phyloP scores from a whole-genome alignment of 1,140 invertebrate species.

The Apocrypta bakeri region DNA sequence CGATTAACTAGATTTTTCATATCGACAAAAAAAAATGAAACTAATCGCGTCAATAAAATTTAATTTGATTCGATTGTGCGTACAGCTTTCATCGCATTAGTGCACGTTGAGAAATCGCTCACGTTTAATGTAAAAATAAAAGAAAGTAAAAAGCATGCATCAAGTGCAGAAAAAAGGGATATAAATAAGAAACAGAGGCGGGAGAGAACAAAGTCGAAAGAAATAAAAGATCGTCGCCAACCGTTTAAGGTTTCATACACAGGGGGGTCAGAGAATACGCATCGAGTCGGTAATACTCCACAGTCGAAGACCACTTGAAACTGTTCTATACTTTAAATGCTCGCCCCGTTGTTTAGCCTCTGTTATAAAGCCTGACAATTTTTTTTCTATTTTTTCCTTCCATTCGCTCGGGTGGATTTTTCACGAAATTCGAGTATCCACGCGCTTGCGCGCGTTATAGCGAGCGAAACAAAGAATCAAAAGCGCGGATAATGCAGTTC shows the following conservation, averaged over 20 bases:
- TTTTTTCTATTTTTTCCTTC: conserved; percentile 7
- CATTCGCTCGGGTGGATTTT: background rate
- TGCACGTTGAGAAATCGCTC: too few species aligned
- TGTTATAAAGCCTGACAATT: background rate
- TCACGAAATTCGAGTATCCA: conserved; percentile 19
- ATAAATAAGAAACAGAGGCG: background rate
- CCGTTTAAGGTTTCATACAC: background rate
- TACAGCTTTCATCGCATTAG: too few species aligned
- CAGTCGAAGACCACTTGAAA: conserved; percentile 17
- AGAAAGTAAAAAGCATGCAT: background rate
- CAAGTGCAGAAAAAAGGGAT: background rate
- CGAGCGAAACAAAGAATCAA: background rate
- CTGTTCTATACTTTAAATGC: conserved; percentile 12
- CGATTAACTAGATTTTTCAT: background rate
- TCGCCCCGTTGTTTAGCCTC: background rate
- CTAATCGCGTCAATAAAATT: too few species aligned
- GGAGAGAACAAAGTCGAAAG: background rate
- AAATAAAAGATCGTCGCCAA: background rate
- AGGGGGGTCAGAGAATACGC: too few species aligned
- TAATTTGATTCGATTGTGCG: too few species aligned
- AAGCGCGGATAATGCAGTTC: conserved; percentile 1
- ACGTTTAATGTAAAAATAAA: background rate
- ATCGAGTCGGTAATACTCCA: background rate
- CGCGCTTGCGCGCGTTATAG: background rate
- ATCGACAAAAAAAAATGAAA: too few species aligned